Evolutionary conservation across 2,888 invertebrate genomes (phyloP).

Genomic region (Drosophila subquinaria): DNA sequence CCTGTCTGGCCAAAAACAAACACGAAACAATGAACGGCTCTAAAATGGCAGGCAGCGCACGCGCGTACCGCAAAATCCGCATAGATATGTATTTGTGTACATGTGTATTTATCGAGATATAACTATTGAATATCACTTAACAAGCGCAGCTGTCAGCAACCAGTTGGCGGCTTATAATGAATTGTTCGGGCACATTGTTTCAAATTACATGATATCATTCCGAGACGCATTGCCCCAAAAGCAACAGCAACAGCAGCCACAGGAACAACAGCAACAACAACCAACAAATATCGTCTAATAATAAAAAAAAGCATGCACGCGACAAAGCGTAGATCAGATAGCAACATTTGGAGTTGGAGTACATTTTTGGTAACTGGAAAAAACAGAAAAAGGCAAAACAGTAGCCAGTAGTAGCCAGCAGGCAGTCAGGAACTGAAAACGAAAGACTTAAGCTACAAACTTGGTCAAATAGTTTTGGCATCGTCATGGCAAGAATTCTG

Average conservation of each 20-base stretch:
- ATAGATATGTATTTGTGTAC: conserved; percentile 11
- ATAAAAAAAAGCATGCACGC: conserved; percentile 54
- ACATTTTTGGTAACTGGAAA: conserved; percentile 30
- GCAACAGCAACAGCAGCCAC: conserved; percentile 12
- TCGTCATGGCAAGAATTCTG: conserved; percentile 39
- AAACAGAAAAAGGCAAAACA: conserved; percentile 18
- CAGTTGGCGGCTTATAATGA: conserved; percentile 73
- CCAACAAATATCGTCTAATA: not conserved
- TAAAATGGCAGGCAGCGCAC: conserved; percentile 30
- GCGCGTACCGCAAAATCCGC: conserved; percentile 39
- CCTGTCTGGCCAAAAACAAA: conserved; percentile 43
- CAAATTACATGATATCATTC: conserved; percentile 72
- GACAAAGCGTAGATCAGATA: conserved; percentile 65
- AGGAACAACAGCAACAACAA: conserved; percentile 7
- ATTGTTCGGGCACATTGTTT: conserved; percentile 74
- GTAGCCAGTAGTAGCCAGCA: conserved; percentile 15
- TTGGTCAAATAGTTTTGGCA: conserved; percentile 38
- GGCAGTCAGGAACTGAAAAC: conserved; percentile 33
- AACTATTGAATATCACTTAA: conserved; percentile 79
- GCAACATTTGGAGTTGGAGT: conserved; percentile 34
- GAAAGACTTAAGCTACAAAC: conserved; percentile 53
- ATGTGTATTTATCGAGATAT: conserved; percentile 35
- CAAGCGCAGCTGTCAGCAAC: conserved; percentile 78
- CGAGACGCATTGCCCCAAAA: conserved; percentile 38
- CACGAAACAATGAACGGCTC: conserved; percentile 31